Evolutionary conservation across 92 coral and sea anemone species (phyloP).

Genomic region (Zoanthus gigantus): DNA sequence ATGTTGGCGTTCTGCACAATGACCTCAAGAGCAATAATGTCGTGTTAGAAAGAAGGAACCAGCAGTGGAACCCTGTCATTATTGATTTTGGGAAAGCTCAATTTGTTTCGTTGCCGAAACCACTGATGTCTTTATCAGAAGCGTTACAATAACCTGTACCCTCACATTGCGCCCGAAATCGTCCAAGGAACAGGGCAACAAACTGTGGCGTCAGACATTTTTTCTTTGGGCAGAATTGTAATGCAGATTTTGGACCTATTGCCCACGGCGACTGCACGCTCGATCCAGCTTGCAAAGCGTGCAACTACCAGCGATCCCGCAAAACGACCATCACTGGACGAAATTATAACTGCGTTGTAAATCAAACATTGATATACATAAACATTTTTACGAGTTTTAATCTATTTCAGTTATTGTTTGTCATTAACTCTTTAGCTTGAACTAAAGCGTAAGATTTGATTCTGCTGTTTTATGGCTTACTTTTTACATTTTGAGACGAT

Average conservation of each 20-base stretch:
- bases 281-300: not conserved
- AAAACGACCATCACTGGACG: constrained; percentile 10
- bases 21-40: constrained; percentile 44
- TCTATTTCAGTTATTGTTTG: not conserved
- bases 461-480: not conserved
- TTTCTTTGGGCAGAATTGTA: constrained; percentile 38
- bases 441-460: not conserved
- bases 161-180: constrained; percentile 53
- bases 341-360: not conserved
- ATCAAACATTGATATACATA: not conserved
- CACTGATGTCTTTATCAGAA: constrained; percentile 41
- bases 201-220: constrained; percentile 37
- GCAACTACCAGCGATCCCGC: constrained; percentile 21
- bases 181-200: constrained; percentile 40
- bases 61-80: constrained; percentile 38
- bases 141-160: constrained; percentile 25
- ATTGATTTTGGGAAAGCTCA: constrained; percentile 43
- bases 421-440: not conserved
- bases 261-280: constrained; percentile 31
- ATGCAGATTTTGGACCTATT: constrained; percentile 8
- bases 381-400: not conserved
- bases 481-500: not conserved
- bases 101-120: constrained; percentile 37
- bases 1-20: constrained; percentile 30
- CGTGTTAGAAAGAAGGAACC: constrained; percentile 24